Evolutionary conservation across 2,797 vertebrate species (phyloP).

Genomic region (Nyctibius grandis): DNA sequence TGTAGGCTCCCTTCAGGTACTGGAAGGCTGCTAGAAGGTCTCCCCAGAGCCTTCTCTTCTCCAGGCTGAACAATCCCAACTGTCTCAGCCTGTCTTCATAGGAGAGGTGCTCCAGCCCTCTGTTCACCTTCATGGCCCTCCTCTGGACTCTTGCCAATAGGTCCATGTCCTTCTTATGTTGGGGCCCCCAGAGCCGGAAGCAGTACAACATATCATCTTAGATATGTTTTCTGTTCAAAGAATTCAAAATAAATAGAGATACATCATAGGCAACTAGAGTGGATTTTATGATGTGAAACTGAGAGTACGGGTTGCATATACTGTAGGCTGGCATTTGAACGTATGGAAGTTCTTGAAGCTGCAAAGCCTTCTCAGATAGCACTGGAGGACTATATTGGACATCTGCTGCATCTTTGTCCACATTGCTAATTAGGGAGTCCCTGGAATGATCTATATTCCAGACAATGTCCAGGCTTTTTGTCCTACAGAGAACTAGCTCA

Average conservation of each 20-base stretch:
- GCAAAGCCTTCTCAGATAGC: background rate
- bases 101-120: too few species aligned
- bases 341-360: background rate
- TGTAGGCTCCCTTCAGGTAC: too few species aligned
- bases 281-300: background rate
- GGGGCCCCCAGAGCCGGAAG: too few species aligned
- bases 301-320: background rate
- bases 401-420: background rate
- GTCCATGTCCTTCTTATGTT: too few species aligned
- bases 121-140: too few species aligned
- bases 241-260: background rate
- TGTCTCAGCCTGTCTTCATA: too few species aligned
- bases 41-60: too few species aligned
- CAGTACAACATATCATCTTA: background rate
- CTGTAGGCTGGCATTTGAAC: background rate
- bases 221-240: background rate
- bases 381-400: background rate
- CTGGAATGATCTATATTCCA: background rate
- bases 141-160: too few species aligned
- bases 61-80: too few species aligned
- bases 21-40: too few species aligned
- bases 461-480: background rate
- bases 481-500: background rate
- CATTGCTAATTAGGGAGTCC: background rate
- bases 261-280: background rate